Base-by-base conservation (phyloP, 2,888 invertebrate genomes). In the Zaprionus obscuricornis region DNA sequence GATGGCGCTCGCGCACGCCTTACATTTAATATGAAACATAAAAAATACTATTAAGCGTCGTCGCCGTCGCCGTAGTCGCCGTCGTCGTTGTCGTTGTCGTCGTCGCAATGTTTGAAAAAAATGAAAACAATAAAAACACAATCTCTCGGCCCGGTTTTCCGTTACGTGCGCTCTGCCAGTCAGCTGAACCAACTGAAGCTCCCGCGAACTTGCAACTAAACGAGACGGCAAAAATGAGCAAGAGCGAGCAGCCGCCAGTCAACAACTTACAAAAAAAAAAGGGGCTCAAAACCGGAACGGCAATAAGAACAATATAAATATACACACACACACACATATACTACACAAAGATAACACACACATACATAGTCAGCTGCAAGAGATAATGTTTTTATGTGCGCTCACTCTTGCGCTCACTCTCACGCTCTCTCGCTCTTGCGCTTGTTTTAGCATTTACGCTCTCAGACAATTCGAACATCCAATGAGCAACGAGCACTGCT, bases 111-210 rank as follows among this genome's bases (percentile, higher is more conserved):
- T 42, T 5, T 26, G 14, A 11, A 33, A 31, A 13, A 31, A 64
- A n/a, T n/a, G n/a, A 52, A 59, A 66, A 52, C 54, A 71, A 68
- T 66, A 68, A 68, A 65, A 66, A 59, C n/a, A n/a, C n/a, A n/a
- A n/a, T n/a, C 54, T 70, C 66, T 72, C 71, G 75, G 60, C 72
- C 74, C 4, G 66, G 43, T 52, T 72, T 74, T 49, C 45, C 71
- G 70, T 74, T 73, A 70, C 70, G 70, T 70, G 71, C 73, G 71
- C 71, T 71, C 74, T 70, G 73, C 73, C 73, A 69, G 68, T 54
- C 73, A 69, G 73, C 72, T 70, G 71, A 74, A 74, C 72, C 71
- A 72, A 72, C 72, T 72, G 72, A 72, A 72, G 75, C 75, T 74
- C 72, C 66, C 72, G 71, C 73, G 69, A 73, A 71, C 72, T 71